Evolutionary conservation across 2,888 invertebrate genomes (phyloP), one percentile per base, ranked within the genome.

Genomic region (Candidula unifasciata): DNA sequence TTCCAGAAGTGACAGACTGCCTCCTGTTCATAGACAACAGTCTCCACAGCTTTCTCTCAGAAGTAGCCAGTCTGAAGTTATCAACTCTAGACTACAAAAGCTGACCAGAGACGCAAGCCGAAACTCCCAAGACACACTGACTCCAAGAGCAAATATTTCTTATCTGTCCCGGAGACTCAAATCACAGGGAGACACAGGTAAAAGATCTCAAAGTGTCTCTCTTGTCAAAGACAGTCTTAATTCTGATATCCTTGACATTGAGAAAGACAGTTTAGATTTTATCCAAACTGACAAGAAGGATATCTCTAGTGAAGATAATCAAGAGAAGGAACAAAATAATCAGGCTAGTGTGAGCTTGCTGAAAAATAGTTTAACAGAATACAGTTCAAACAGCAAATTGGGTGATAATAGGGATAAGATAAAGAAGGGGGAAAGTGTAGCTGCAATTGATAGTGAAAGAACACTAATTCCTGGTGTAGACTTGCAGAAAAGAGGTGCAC

Each of bases 181-280:
- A 33, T 35, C 78, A 21, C 76, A 21, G 16, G 78, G 81, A 24
- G 78, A 68, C 30, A 30, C 78, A 5, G 78, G 77, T 69, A 81
- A 81, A 33, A 66, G 85, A 30, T 37, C 85, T 6, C 68, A 6
- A 2, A 76, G 76, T 52, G 76, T 24, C 52, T 52, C 33, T 18
- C 30, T 52, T 76, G 13, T n/a, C 0, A 66, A 16, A 66, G 76
- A 74, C 74, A 74, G 82, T 74, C 81, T 81, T 1, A 37, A 81
- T 27, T n/a, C 18, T 44, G 27, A 74, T 18, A 81, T 77, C 54
- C 64, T 84, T 71, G 84, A 84, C 57, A 27, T 84, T 24, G 73
- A 80, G 57, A 84, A 44, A 84, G 84, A 84, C 80, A 84, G 84
- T 37, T 76, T 82, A 52, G 85, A 85, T 6, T 64, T 74, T 18